A percentile compares a stretch with the other conserved stretches of the same genome.
phyloP scores from a whole-genome alignment of 1,140 invertebrate genomes.

The Hyles euphorbiae region DNA sequence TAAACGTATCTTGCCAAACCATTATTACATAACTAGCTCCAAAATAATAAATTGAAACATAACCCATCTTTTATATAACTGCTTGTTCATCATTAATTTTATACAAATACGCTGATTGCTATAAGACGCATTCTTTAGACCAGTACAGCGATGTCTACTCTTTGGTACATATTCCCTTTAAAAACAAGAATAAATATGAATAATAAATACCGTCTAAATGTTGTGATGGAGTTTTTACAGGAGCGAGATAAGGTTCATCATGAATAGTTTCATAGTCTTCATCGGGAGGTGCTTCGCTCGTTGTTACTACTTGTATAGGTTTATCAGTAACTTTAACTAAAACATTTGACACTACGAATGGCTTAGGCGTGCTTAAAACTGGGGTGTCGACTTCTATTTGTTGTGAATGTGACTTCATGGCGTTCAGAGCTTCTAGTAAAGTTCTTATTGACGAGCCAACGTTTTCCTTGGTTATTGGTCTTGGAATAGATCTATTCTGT shows the following conservation, averaged over 20 bases:
- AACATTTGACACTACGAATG: constrained; percentile 44
- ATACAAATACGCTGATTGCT: no score
- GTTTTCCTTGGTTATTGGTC: constrained; percentile 84
- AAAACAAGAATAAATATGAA: background rate
- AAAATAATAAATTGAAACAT: no score
- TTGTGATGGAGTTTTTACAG: constrained; percentile 56
- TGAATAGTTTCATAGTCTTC: constrained; percentile 35
- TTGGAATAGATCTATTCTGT: constrained; percentile 83
- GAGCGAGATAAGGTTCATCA: constrained; percentile 56
- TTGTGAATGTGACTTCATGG: constrained; percentile 76
- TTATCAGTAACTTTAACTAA: constrained; percentile 17
- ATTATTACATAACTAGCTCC: no score
- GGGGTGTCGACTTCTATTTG: constrained; percentile 40
- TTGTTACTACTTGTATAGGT: constrained; percentile 17
- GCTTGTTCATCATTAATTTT: no score
- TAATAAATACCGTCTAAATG: constrained; percentile 68
- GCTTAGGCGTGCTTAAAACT: constrained; percentile 54
- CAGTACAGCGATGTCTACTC: no score
- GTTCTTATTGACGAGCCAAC: constrained; percentile 86
- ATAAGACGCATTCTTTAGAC: no score
- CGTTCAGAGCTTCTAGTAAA: constrained; percentile 82
- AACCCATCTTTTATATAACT: no score
- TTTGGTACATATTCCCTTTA: no score
- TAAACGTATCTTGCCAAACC: no score
- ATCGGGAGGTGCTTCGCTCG: constrained; percentile 2